These are phyloP conservation scores for Prunella himalayana DNA, from an alignment of 2,113 vertebrate genomes.

Conservation along the genomic window DNA sequence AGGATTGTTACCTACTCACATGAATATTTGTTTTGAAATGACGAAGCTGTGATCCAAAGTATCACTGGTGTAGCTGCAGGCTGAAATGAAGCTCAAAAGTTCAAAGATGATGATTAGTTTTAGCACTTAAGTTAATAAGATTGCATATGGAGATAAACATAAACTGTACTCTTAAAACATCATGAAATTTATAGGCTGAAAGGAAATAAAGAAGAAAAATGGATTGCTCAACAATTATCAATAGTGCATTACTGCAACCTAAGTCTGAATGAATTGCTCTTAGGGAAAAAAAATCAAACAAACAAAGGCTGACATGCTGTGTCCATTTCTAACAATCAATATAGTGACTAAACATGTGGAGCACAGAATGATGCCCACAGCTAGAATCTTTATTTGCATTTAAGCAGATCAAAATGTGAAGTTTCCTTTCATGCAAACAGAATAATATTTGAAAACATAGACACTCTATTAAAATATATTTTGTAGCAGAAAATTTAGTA, in stretches of 20 bases:
- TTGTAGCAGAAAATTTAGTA: neutral
- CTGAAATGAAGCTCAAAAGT: neutral
- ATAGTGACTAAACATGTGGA: neutral
- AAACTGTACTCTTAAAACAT: neutral
- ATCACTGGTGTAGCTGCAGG: neutral
- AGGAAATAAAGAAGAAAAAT: constrained; percentile 5
- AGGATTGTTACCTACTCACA: neutral
- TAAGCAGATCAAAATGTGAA: neutral
- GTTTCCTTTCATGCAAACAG: neutral
- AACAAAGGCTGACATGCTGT: neutral
- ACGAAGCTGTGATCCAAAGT: neutral
- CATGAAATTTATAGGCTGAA: neutral
- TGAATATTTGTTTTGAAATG: neutral
- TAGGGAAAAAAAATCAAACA: neutral
- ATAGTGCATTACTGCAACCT: neutral
- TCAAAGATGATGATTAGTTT: neutral
- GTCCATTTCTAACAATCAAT: constrained; percentile 1
- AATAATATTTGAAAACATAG: neutral
- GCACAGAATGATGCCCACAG: neutral
- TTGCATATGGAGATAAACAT: neutral
- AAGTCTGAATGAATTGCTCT: neutral
- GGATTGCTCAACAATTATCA: constrained; percentile 1
- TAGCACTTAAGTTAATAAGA: neutral
- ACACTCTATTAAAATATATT: neutral
- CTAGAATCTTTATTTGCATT: neutral